Conservation (phyloP, 2,797 vertebrate genomes). For the Basileuterus tristriatus region DNA sequence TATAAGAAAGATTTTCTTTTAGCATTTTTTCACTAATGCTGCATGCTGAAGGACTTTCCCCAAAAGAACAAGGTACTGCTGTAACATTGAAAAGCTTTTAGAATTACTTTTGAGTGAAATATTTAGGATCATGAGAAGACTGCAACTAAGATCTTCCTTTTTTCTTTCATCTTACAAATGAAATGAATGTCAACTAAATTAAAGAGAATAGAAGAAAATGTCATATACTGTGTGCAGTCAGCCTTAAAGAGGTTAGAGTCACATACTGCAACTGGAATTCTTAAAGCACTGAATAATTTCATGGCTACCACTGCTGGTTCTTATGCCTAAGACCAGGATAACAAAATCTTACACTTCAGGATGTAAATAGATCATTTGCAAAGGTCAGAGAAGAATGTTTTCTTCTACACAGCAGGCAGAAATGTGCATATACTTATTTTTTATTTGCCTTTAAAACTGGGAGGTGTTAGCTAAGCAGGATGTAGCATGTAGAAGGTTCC, state of each 20-base stretch:
- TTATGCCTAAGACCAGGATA: not conserved
- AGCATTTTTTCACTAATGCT: not conserved
- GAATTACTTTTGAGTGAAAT: constrained; percentile 1
- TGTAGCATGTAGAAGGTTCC: not conserved
- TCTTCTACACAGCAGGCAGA: not conserved
- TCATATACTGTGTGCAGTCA: constrained; percentile 11
- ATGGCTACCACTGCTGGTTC: not conserved
- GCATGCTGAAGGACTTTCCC: not conserved
- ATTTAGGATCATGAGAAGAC: constrained; percentile 18
- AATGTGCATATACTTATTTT: not conserved
- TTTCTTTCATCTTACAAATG: constrained; percentile 28
- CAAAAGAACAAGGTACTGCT: not conserved
- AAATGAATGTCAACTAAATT: constrained; percentile 52
- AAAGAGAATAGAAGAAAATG: constrained; percentile 49
- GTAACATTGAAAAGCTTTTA: not conserved
- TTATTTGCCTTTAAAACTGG: not conserved
- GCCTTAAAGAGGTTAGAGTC: constrained; percentile 16
- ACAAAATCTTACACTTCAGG: not conserved
- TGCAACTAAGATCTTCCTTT: not conserved
- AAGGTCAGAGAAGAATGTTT: constrained; percentile 31
- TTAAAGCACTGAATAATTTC: constrained; percentile 28
- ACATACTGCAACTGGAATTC: not conserved
- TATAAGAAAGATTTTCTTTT: not conserved
- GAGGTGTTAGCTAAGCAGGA: not conserved
- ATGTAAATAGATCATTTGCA: not conserved